These are phyloP conservation scores for Leptopilina syphax DNA, from an alignment of 2,888 invertebrate species.

Conservation along the genomic window DNA sequence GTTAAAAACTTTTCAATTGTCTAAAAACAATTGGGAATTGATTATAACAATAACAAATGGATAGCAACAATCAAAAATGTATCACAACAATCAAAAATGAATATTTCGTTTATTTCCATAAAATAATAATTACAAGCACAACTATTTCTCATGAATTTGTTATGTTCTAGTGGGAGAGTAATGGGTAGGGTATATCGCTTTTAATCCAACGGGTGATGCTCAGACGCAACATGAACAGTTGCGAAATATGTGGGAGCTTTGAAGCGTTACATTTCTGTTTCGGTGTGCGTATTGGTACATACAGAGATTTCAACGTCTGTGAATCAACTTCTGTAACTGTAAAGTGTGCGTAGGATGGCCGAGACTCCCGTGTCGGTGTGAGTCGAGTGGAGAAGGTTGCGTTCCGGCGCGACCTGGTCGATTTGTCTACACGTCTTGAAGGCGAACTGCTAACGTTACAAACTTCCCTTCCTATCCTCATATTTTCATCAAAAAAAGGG, in stretches of 20 bases:
- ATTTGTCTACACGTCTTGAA: conserved; percentile 68
- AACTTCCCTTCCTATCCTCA: conserved; percentile 42
- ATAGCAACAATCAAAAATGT: no score
- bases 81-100: no score
- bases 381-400: conserved; percentile 58
- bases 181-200: conserved; percentile 2
- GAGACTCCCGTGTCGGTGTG: conserved; percentile 58
- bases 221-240: conserved; percentile 15
- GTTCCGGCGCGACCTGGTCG: conserved; percentile 59
- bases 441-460: conserved; percentile 67
- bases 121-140: no score
- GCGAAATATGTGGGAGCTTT: conserved; percentile 37
- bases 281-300: not conserved
- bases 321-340: conserved; percentile 54
- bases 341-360: conserved; percentile 56
- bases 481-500: conserved; percentile 37
- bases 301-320: conserved; percentile 46
- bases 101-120: no score
- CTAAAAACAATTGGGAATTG: no score
- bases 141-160: not conserved
- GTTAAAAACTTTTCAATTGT: no score
- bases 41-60: no score
- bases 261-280: not conserved
- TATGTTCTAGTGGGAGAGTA: not conserved
- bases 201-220: conserved; percentile 30